Percentiles rank a stretch among this genome's conserved stretches.
Conservation (phyloP, 2,113 vertebrate genomes). For the Passer domesticus region DNA sequence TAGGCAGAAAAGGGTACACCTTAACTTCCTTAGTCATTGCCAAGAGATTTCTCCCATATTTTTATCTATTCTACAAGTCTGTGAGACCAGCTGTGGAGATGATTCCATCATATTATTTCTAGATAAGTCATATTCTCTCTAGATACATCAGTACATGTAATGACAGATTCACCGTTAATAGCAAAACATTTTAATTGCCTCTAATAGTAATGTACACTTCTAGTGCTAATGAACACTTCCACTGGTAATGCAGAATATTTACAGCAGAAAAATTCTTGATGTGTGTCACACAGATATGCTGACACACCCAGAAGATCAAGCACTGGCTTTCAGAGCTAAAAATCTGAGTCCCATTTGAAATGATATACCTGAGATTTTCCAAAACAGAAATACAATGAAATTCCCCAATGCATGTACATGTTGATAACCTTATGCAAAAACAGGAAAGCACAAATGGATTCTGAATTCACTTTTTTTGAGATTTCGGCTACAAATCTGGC, state of each 20-base stretch:
- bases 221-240: neutral
- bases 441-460: neutral
- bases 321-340: neutral
- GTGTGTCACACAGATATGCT: neutral
- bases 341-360: neutral
- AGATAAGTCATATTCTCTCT: neutral
- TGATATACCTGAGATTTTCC: neutral
- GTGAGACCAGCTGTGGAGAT: neutral
- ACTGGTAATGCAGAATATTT: neutral
- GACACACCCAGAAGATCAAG: neutral
- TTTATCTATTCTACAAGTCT: neutral
- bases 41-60: neutral
- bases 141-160: neutral
- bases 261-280: neutral
- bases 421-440: neutral
- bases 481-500: neutral
- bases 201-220: neutral
- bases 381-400: neutral
- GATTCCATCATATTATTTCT: neutral
- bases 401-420: neutral
- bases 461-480: neutral
- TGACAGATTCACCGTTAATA: neutral
- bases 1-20: neutral
- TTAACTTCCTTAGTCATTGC: neutral
- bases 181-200: neutral